Percentiles rank a stretch among this genome's conserved stretches.
phyloP scores from a whole-genome alignment of 92 coral and sea anemone species.

The Palythoa caribaeorum region DNA sequence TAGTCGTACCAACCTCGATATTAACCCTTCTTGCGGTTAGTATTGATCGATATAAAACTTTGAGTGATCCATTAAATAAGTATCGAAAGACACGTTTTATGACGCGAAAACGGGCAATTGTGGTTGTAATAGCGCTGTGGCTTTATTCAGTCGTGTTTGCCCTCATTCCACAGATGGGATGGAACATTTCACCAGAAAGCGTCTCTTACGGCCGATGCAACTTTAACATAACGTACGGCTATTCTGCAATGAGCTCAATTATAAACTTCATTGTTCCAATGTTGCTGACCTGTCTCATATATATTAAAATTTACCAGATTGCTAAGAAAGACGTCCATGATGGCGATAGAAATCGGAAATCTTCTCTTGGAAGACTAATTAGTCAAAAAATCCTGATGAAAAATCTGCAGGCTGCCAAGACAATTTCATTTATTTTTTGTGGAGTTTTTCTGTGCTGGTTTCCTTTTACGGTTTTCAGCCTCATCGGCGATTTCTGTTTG shows the following conservation, averaged over 20 bases:
- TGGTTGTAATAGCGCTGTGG: constrained; percentile 77
- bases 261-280: constrained; percentile 86
- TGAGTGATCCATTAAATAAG: constrained; percentile 84
- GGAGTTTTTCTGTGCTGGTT: constrained; percentile 69
- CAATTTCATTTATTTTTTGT: constrained; percentile 58
- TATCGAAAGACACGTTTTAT: constrained; percentile 79
- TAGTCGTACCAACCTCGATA: constrained; percentile 94
- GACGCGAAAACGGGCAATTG: constrained; percentile 78
- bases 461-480: constrained; percentile 58
- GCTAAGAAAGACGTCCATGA: constrained; percentile 24
- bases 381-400: constrained; percentile 53
- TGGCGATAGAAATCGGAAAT: background rate
- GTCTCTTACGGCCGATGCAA: constrained; percentile 53
- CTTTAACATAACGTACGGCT: constrained; percentile 78
- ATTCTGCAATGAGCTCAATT: constrained; percentile 86
- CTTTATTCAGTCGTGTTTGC: constrained; percentile 82
- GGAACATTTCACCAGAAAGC: constrained; percentile 68
- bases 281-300: constrained; percentile 54
- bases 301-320: constrained; percentile 39
- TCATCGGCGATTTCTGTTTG: constrained; percentile 52
- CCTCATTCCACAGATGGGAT: constrained; percentile 86
- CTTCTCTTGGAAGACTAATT: background rate
- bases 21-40: constrained; percentile 91
- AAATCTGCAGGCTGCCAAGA: constrained; percentile 66
- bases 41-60: constrained; percentile 92